Base-by-base conservation (phyloP, 2,113 vertebrate genomes). In the Pyrgilauda ruficollis region DNA sequence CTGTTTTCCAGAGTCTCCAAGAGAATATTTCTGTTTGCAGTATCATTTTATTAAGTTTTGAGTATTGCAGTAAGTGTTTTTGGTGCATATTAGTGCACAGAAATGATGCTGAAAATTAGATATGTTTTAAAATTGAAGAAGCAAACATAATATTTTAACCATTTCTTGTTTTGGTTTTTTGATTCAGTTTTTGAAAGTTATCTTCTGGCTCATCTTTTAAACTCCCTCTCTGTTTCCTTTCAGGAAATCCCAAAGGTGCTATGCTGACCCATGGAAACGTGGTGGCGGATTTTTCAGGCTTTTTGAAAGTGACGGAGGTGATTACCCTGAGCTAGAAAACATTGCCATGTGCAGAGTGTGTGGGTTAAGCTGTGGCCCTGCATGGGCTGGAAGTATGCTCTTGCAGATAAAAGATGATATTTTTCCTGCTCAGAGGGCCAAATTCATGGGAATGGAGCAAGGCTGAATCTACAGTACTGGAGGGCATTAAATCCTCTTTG, bases 301-400 rank as follows among this genome's bases (percentile, higher is more conserved):
- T 99, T 97, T 97, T 99, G 93, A 99, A 99, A 98, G 99, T 99
- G 62, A 99, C 99, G 59, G 99, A 99, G 97, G 99, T 99, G 98
- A 98, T 98, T 98, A 98, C 94, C 85, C 97, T 80, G 76, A 66
- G 31, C 10, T 69, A 33, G 81, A 78, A 55, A 84, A 31, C 19
- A 15, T 96, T 96, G 28, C 84, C 16, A 0, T 7, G 33, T 64
- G 74, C 41, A 30, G 64, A 61, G 63, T 3, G 70, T 19, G 64
- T 3, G 82, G 75, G 79, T 89, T 68, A 66, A 76, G 76, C 84
- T 16, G 39, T 30, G 62, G 50, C 72, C 53, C 84, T 49, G 75
- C 52, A 22, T 0, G 52, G 68, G 84, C 61, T 87, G 69, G 26
- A 74, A 88, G 37, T 33, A 43, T 1, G 13, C 47, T 69, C 73